These are phyloP conservation scores for Capitella teleta DNA, from an alignment of 1,140 invertebrate genomes.

Conservation along the genomic window DNA sequence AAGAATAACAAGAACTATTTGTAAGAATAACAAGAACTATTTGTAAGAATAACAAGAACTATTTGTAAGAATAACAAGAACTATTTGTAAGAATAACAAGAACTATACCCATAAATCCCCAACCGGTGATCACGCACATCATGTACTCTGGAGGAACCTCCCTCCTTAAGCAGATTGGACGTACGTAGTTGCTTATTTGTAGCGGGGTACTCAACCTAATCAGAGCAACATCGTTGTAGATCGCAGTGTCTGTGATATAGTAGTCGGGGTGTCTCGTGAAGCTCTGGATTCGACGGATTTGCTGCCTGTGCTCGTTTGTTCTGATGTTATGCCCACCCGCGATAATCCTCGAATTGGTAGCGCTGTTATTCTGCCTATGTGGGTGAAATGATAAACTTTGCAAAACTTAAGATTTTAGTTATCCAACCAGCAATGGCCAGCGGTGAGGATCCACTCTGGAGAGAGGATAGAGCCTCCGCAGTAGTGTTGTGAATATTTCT, in stretches of 20 bases:
- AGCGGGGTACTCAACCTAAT: background rate
- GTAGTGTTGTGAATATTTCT: conserved; percentile 3
- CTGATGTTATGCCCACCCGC: too few relatives aligned
- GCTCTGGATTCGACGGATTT: too few relatives aligned
- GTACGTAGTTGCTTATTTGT: background rate
- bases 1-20: too few relatives aligned
- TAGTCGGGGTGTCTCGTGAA: too few relatives aligned
- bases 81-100: too few relatives aligned
- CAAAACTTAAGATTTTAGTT: background rate
- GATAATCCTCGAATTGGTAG: background rate
- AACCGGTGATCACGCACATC: conserved; percentile 7
- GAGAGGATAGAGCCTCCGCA: conserved; percentile 6
- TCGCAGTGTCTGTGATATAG: too few relatives aligned
- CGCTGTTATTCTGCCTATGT: background rate
- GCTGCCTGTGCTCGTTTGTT: too few relatives aligned
- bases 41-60: too few relatives aligned
- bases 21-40: too few relatives aligned
- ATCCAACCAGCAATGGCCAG: conserved; percentile 9
- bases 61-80: too few relatives aligned
- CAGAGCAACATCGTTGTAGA: conserved; percentile 6
- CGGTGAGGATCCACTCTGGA: conserved; percentile 8
- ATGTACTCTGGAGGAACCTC: background rate
- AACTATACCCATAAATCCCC: conserved; percentile 4
- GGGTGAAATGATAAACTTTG: background rate
- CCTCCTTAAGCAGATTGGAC: conserved; percentile 1